phyloP scores from a whole-genome alignment of 2,113 vertebrate species.

The Eira barbara region DNA sequence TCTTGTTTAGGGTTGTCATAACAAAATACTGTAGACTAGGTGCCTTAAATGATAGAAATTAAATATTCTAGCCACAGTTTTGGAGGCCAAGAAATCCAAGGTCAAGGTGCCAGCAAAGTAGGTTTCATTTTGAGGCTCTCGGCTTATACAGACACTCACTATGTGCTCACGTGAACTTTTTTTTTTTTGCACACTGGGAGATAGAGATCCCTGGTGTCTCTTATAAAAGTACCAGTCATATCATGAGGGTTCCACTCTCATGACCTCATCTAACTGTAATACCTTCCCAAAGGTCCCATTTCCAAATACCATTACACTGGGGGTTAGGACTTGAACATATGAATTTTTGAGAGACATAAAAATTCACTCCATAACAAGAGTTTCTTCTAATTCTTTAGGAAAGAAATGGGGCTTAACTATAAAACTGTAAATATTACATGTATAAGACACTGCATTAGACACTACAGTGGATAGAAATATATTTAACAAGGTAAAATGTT shows the following conservation, averaged over 20 bases:
- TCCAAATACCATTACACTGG: not conserved
- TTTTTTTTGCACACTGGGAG: not conserved
- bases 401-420: not conserved
- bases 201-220: not conserved
- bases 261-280: not conserved
- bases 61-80: not conserved
- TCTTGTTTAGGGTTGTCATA: not conserved
- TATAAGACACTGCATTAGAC: not conserved
- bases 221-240: not conserved
- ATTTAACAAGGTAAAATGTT: not conserved
- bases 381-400: not conserved
- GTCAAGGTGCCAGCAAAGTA: not conserved
- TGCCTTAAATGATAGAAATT: not conserved
- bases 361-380: not conserved
- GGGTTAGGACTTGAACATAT: not conserved
- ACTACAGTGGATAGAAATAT: not conserved
- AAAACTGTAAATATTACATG: not conserved
- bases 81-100: not conserved
- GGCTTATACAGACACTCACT: not conserved
- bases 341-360: not conserved
- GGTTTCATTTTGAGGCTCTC: not conserved
- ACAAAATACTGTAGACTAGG: not conserved
- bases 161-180: not conserved
- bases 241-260: not conserved
- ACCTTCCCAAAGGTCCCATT: not conserved